phyloP scores from a whole-genome alignment of 2,888 invertebrate species.

The Drosophila pegasa region DNA sequence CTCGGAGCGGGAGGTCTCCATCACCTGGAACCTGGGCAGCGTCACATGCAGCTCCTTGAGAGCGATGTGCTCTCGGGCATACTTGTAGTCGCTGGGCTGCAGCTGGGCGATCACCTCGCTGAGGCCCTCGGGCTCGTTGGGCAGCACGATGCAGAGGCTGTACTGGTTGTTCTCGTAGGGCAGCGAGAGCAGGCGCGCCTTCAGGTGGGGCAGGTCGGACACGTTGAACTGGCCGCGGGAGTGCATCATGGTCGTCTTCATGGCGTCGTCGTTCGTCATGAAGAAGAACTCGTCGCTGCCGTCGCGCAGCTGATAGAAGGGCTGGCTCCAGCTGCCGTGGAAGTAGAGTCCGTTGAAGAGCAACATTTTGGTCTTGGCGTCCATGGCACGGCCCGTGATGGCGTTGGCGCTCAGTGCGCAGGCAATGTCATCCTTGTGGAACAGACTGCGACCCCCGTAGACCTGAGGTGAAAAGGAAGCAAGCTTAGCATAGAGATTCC shows the following conservation, averaged over 20 bases:
- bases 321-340: constrained; percentile 90
- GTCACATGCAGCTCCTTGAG: constrained; percentile 85
- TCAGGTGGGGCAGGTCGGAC: constrained; percentile 87
- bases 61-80: constrained; percentile 51
- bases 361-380: constrained; percentile 87
- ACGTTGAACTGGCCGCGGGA: constrained; percentile 87
- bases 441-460: constrained; percentile 85
- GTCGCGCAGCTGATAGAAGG: constrained; percentile 86
- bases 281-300: constrained; percentile 87
- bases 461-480: constrained; percentile 49
- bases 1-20: constrained; percentile 88
- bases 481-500: neutral
- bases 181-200: constrained; percentile 89
- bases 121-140: constrained; percentile 87
- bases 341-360: constrained; percentile 92
- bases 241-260: constrained; percentile 89
- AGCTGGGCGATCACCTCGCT: constrained; percentile 86
- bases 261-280: constrained; percentile 87
- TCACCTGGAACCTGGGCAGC: constrained; percentile 88
- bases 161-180: constrained; percentile 90
- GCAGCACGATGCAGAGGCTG: constrained; percentile 87
- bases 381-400: constrained; percentile 85
- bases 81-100: constrained; percentile 84
- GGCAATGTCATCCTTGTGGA: constrained; percentile 86
- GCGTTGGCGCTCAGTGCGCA: constrained; percentile 88